These are phyloP conservation scores for Cacatua alba DNA, from an alignment of 2,113 vertebrate species.

Conservation along the genomic window DNA sequence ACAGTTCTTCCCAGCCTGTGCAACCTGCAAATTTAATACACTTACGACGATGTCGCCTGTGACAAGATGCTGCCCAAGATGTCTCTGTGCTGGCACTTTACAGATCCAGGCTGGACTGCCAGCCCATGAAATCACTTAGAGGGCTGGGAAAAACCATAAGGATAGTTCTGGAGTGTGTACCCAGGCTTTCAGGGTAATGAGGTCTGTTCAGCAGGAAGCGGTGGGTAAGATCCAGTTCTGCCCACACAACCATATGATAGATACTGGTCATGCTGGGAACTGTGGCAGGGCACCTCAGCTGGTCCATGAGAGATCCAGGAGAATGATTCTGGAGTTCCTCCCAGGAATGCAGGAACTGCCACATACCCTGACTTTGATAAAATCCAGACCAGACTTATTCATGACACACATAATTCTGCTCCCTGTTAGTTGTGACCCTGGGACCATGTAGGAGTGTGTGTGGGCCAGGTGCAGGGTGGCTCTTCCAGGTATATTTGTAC, in stretches of 20 bases:
- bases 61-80: background rate
- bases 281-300: background rate
- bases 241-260: background rate
- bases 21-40: background rate
- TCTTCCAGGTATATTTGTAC: background rate
- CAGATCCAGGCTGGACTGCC: background rate
- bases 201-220: constrained; percentile 6
- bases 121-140: background rate
- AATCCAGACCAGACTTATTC: background rate
- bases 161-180: background rate
- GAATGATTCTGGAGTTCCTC: background rate
- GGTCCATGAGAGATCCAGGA: background rate
- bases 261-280: constrained; percentile 4
- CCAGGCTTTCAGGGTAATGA: background rate
- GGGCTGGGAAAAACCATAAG: background rate
- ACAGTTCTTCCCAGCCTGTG: background rate
- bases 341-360: background rate
- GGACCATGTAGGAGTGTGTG: background rate
- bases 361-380: background rate
- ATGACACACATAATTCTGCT: background rate
- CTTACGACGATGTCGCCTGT: background rate
- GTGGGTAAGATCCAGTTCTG: background rate
- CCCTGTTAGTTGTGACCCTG: background rate
- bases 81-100: background rate
- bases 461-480: background rate